phyloP scores from a whole-genome alignment of 2,797 vertebrate species.

The Brachymystax lenok region DNA sequence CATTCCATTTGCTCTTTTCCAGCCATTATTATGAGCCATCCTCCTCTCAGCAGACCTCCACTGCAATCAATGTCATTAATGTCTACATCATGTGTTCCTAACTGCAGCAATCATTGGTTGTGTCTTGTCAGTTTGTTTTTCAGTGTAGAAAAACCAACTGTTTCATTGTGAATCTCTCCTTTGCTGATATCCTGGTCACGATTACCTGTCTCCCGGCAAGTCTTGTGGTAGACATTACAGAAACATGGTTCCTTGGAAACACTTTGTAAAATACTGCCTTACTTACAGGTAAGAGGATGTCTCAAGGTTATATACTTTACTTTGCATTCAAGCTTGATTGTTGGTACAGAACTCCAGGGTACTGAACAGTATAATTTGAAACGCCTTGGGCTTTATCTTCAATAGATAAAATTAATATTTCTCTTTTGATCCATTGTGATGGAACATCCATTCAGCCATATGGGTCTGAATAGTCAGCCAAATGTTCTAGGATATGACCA shows the following conservation, averaged over 20 bases:
- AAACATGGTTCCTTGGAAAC: slow-evolving; percentile 90
- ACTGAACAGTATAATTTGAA: not conserved
- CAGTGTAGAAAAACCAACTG: slow-evolving; percentile 99
- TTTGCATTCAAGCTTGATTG: too few species aligned
- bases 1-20: too few species aligned
- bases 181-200: slow-evolving; percentile 94
- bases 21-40: too few species aligned
- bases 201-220: slow-evolving; percentile 96
- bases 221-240: slow-evolving; percentile 94
- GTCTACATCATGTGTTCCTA: not conserved
- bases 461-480: too few species aligned
- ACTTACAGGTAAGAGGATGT: not conserved
- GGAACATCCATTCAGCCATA: too few species aligned
- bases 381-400: not conserved
- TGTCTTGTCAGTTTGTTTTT: slow-evolving; percentile 86
- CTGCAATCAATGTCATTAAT: too few species aligned
- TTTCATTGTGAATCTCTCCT: slow-evolving; percentile 96
- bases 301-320: not conserved
- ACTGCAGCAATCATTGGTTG: slow-evolving; percentile 21
- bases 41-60: too few species aligned
- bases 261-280: slow-evolving; percentile 19
- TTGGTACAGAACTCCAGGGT: not conserved
- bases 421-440: too few species aligned
- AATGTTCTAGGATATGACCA: too few species aligned
- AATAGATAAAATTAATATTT: too few species aligned